A percentile compares a stretch with the other conserved stretches of the same genome.
phyloP scores from a whole-genome alignment of 2,113 vertebrate species.

The Eretmochelys imbricata region DNA sequence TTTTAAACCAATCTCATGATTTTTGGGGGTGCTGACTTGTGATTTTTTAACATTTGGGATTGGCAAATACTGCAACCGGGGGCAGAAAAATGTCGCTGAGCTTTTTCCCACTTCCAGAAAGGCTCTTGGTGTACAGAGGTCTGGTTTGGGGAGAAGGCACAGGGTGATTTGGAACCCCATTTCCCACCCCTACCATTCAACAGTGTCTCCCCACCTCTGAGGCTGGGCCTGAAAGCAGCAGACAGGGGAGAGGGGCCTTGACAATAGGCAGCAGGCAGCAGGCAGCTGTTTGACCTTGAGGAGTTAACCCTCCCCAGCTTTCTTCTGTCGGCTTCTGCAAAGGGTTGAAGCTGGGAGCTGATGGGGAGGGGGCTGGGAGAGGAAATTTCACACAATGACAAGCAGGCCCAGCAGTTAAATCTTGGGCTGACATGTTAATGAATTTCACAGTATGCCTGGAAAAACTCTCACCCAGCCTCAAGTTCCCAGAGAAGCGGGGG shows the following conservation, averaged over 20 bases:
- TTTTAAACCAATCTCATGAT: constrained; percentile 36
- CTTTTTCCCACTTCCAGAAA: not conserved
- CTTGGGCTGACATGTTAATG: constrained; percentile 72
- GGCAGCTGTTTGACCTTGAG: not conserved
- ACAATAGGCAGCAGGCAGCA: not conserved
- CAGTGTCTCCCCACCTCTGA: rapidly evolving
- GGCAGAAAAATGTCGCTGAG: not conserved
- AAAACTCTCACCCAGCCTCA: constrained; percentile 73
- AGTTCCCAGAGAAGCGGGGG: not conserved
- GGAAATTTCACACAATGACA: constrained; percentile 20
- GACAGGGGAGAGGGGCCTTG: not conserved
- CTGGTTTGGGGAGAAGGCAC: not conserved
- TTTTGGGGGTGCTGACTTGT: not conserved
- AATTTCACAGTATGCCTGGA: constrained; percentile 78
- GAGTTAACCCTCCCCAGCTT: constrained; percentile 16
- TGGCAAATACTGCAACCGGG: not conserved
- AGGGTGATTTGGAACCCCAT: not conserved
- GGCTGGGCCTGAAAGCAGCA: rapidly evolving
- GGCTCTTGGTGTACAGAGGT: rapidly evolving
- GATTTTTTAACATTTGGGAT: not conserved
- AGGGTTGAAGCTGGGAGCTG: not conserved
- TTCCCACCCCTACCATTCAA: not conserved
- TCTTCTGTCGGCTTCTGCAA: not conserved
- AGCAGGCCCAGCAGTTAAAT: constrained; percentile 71
- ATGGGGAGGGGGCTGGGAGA: not conserved